Base-by-base conservation (phyloP, 2,888 invertebrate genomes). In the Phania funesta region DNA sequence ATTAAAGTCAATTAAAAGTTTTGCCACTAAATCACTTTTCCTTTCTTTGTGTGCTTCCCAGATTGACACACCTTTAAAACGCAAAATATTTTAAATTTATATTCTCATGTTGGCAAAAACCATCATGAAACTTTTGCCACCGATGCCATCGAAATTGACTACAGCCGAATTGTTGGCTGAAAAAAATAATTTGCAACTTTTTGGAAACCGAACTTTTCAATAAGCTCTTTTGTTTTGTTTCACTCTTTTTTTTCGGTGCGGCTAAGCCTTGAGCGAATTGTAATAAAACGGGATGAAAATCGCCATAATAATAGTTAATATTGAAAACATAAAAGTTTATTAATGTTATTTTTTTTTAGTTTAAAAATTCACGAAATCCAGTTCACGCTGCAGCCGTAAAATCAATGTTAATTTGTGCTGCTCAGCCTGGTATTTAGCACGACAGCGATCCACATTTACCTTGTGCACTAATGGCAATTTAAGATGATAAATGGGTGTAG, bases 341-440 rank as follows among this genome's bases (percentile, higher is more conserved):
- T 74, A 44, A 44, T 22, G 18, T 58, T 3, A 32, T n/a, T 22
- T n/a, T 52, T 24, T 48, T 76, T 44, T 7, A 13, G 4, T 50
- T 92, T 93, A 97, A 91, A 98, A 97, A 91, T 98, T 98, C 64
- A 97, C 92, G 89, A 93, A 94, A 92, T 98, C 98, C 85, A 96
- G 94, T 89, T 98, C 97, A 74, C 98, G 93, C 79, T 93, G 92
- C 90, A 98, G 92, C 80, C 93, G 93, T 60, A 98, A 91, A 6
- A 94, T 95, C 52, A 98, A 92, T 68, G 93, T 92, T 76, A 98
- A 92, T 50, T 93, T 93, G 85, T 94, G 93, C 24, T 91, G 91
- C 9, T 93, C 93, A 1, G 92, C 87, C 87, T 96, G 94, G 94
- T 96, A 98, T 86, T 94, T 93, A 0, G 98, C 98, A 83, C 94